These are phyloP conservation scores for Podargus strigoides DNA, from an alignment of 2,797 vertebrate species.

Conservation along the genomic window DNA sequence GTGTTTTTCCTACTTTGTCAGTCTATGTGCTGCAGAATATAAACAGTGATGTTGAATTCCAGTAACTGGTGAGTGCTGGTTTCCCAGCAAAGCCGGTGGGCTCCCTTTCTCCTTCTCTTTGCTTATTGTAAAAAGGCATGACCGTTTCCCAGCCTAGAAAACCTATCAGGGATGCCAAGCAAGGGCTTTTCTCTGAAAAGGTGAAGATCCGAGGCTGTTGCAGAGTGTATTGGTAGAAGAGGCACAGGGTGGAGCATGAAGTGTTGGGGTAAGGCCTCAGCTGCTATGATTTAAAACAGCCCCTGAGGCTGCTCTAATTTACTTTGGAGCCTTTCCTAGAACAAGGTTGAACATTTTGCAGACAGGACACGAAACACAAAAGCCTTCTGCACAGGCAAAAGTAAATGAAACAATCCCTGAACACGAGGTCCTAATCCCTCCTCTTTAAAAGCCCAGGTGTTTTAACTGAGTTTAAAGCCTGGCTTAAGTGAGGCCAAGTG, in stretches of 20 bases:
- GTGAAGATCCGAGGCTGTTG: not conserved
- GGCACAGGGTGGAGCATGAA: not conserved
- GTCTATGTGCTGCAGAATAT: not conserved
- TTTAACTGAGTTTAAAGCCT: not conserved
- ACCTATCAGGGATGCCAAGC: not conserved
- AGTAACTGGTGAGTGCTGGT: not conserved
- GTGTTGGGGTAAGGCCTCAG: not conserved
- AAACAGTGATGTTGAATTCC: not conserved
- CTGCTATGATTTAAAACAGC: constrained; percentile 53
- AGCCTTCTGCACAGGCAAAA: constrained; percentile 9
- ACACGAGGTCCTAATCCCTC: not conserved
- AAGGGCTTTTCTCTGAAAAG: not conserved
- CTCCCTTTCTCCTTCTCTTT: not conserved
- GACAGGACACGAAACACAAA: constrained; percentile 13
- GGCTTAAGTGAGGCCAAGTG: not conserved
- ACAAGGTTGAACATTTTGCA: constrained; percentile 36
- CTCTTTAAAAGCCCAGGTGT: constrained; percentile 22
- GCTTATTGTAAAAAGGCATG: not conserved
- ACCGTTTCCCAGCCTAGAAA: not conserved
- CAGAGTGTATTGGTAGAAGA: not conserved
- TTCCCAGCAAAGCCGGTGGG: constrained; percentile 7
- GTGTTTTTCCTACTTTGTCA: not conserved
- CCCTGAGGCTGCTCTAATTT: constrained; percentile 34
- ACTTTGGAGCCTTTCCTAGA: constrained; percentile 55
- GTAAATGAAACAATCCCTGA: not conserved